Base-by-base conservation (phyloP, 2,113 vertebrate species). In the Cardinalis cardinalis region DNA sequence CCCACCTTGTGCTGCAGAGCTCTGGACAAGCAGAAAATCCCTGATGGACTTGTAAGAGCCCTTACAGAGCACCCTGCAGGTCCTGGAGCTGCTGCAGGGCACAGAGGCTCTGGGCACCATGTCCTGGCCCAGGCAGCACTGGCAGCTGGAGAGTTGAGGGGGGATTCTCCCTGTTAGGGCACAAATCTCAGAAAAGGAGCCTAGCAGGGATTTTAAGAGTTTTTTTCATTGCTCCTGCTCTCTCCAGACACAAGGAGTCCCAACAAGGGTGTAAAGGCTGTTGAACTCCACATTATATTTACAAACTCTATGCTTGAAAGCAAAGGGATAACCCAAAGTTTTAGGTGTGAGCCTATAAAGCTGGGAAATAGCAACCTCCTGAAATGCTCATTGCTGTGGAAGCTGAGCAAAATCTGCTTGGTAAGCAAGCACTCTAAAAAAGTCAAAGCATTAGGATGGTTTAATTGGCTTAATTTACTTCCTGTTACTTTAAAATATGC, bases 381-480 rank as follows among this genome's bases (percentile, higher is more conserved):
- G 59, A 93, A 92, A 84, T 70, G 59, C 53, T 55, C 48, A 34
- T 52, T 56, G 31, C 90, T 59, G 48, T 59, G 58, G 66, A 91
- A 92, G 53, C 87, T 56, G 63, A 70, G 53, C 59, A 87, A 87
- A 87, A 84, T 87, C 60, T 94, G 73, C 95, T 89, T 80, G 68
- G 87, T 68, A 92, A 95, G 85, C 82, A 96, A 88, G 61, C 36
- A 38, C 59, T 89, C 84, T 64, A 84, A 95, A 89, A 86, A 89
- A 53, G 72, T 75, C 77, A 79, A 73, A 87, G 81, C 75, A 58
- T 94, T 89, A 93, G 94, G 84, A 92, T 93, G 89, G 91, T 83
- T 95, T 97, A 96, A 96, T 96, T 94, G 91, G 91, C 89, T 96
- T 92, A 92, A 95, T 95, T 96, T 96, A 91, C 84, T 96, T 94